Percentiles rank a stretch among this genome's conserved stretches.
These are phyloP conservation scores for Murina feae DNA, from an alignment of 2,113 vertebrate species.

Conservation along the genomic window DNA sequence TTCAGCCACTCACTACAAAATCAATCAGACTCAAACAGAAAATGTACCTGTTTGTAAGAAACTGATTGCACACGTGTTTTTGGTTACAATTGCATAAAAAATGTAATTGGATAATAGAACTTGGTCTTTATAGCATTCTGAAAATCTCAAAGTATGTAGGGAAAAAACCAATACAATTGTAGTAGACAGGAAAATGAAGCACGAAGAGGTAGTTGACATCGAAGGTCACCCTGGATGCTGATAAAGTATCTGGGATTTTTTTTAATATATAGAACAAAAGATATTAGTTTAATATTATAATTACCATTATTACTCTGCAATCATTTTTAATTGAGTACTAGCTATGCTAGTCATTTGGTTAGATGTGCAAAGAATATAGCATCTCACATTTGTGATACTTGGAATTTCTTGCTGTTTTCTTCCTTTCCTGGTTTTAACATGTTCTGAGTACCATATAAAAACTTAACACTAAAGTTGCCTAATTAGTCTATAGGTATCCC, in stretches of 20 bases:
- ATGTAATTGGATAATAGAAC: constrained; percentile 70
- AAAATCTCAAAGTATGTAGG: constrained; percentile 23
- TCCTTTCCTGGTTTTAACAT: neutral
- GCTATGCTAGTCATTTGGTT: neutral
- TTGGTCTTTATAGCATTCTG: constrained; percentile 21
- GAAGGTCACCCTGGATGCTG: constrained; percentile 1
- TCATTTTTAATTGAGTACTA: neutral
- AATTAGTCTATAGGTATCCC: neutral
- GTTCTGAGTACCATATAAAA: neutral
- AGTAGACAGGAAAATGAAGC: constrained; percentile 12
- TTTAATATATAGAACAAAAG: neutral
- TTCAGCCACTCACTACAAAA: constrained; percentile 55
- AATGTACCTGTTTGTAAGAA: constrained; percentile 51
- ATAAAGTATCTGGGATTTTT: neutral
- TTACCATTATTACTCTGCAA: neutral
- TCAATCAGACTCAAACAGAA: constrained; percentile 57
- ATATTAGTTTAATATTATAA: neutral
- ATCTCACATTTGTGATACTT: neutral
- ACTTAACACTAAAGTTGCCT: neutral
- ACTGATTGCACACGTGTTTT: constrained; percentile 55
- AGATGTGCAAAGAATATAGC: neutral
- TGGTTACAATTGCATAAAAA: constrained; percentile 64
- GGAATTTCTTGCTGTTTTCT: neutral
- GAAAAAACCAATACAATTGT: constrained; percentile 44
- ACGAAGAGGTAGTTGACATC: neutral